Evolutionary conservation across 2,113 vertebrate genomes (phyloP), one percentile per base, ranked within the genome.

Genomic region (Oncorhynchus masou): DNA sequence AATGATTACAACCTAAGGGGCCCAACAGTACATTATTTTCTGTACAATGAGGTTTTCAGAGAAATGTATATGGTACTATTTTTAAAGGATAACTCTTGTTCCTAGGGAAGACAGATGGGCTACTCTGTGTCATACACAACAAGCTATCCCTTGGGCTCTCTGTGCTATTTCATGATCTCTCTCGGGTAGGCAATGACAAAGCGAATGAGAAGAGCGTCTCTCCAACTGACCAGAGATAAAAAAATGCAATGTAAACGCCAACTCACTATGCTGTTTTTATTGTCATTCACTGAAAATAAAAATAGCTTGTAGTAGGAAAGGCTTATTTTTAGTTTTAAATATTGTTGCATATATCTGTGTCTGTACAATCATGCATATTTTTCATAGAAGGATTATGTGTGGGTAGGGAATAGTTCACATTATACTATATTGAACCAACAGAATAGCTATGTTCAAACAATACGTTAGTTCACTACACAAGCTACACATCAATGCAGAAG

Each of bases 41-140:
- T n/a, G 5, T n/a, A 70, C 20, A 48, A 49, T 49, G 3, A 39
- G 19, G 9, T 22, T 70, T 49, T 70, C 45, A 48, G 39, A 84
- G 81, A 87, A 83, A 89, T 84, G 22, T 78, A 88, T 88, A 69
- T 81, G 80, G 65, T 81, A 76, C 84, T 82, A 84, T 87, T 90
- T 91, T 88, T 87, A 85, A 72, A 77, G 72, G 78, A 79, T 77
- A 83, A 83, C 85, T 87, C 82, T 83, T 83, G 3, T 80, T 85
- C 86, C 69, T 70, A 72, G 64, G 70, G 73, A 87, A 87, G 88
- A 89, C 84, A 81, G 88, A 90, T 77, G 83, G 75, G 79, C 84
- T 81, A 77, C 71, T 79, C 74, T 73, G 64, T 82, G 76, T 85
- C 82, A 83, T 77, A 74, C 81, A 85, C 85, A 90, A 88, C 86